These are phyloP conservation scores for Murina feae DNA, from an alignment of 2,113 vertebrate genomes.

Conservation along the genomic window DNA sequence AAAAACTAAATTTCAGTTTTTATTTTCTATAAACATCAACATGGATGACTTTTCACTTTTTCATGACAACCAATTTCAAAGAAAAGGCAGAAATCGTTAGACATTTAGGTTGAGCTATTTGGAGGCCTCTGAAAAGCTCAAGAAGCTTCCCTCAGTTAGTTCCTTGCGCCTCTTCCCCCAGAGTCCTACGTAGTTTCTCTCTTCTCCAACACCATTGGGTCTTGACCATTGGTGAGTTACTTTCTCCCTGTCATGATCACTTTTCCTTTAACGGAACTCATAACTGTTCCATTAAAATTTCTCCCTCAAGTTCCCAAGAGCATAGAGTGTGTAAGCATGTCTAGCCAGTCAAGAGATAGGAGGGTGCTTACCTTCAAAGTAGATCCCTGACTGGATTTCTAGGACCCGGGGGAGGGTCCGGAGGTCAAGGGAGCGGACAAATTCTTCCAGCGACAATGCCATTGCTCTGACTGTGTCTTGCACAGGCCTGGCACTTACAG, in stretches of 20 bases:
- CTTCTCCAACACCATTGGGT: neutral
- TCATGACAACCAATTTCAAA: neutral
- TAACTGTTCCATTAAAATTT: neutral
- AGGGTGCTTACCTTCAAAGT: slow-evolving; percentile 83
- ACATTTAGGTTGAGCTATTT: neutral
- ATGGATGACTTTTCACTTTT: neutral
- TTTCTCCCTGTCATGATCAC: neutral
- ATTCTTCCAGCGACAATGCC: slow-evolving; percentile 83
- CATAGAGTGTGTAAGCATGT: neutral
- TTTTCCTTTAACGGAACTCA: neutral
- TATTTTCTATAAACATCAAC: slow-evolving; percentile 4
- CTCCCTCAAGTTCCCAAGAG: neutral
- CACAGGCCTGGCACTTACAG: neutral
- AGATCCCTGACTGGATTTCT: slow-evolving; percentile 89
- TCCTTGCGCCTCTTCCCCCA: neutral
- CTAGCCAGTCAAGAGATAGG: neutral
- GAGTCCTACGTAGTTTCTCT: neutral
- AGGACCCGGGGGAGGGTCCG: slow-evolving; percentile 86
- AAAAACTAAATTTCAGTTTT: neutral
- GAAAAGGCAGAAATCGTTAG: neutral
- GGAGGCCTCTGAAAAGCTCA: neutral
- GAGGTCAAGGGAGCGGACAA: slow-evolving; percentile 83
- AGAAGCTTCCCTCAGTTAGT: neutral
- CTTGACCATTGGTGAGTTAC: neutral
- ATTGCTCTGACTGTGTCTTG: slow-evolving; percentile 66